Conservation (phyloP, 2,797 vertebrate species). For the Lindbergichthys nudifrons region DNA sequence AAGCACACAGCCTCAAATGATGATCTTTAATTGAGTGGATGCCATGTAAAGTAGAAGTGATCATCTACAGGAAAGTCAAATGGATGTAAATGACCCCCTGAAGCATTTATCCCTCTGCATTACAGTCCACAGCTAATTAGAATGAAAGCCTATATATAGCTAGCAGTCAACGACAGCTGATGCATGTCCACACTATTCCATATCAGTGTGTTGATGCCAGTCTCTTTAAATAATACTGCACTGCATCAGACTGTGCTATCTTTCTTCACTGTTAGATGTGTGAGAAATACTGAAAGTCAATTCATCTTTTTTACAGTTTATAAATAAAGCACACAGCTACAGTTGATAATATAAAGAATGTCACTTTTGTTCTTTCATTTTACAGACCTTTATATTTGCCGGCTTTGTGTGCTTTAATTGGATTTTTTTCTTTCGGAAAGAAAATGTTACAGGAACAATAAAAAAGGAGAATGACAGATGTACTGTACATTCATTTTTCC, state of each 20-base stretch:
- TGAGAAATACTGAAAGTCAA: slow-evolving; percentile 20
- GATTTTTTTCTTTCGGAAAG: slow-evolving; percentile 24
- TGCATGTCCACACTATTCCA: neutral
- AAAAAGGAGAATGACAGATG: neutral
- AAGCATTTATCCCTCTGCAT: slow-evolving; percentile 38
- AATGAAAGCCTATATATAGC: slow-evolving; percentile 45
- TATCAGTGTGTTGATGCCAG: neutral
- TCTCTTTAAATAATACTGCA: slow-evolving; percentile 33
- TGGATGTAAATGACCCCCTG: slow-evolving; percentile 43
- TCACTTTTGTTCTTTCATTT: slow-evolving; percentile 29
- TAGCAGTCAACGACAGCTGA: neutral
- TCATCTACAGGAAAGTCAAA: slow-evolving; percentile 40
- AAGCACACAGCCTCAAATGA: slow-evolving; percentile 19
- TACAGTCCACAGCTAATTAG: slow-evolving; percentile 49
- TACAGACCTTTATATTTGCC: slow-evolving; percentile 3
- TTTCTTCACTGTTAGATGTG: slow-evolving; percentile 12
- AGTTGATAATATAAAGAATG: slow-evolving; percentile 32
- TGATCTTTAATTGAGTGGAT: slow-evolving; percentile 39
- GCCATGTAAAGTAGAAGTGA: slow-evolving; percentile 39
- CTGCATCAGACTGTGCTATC: slow-evolving; percentile 11
- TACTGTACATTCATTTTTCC: neutral
- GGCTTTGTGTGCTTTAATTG: slow-evolving; percentile 30
- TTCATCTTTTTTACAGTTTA: slow-evolving; percentile 1
- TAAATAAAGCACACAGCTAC: neutral
- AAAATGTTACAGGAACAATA: neutral